Base-by-base conservation (phyloP, 2,113 vertebrate species). In the Tragulus kanchil region DNA sequence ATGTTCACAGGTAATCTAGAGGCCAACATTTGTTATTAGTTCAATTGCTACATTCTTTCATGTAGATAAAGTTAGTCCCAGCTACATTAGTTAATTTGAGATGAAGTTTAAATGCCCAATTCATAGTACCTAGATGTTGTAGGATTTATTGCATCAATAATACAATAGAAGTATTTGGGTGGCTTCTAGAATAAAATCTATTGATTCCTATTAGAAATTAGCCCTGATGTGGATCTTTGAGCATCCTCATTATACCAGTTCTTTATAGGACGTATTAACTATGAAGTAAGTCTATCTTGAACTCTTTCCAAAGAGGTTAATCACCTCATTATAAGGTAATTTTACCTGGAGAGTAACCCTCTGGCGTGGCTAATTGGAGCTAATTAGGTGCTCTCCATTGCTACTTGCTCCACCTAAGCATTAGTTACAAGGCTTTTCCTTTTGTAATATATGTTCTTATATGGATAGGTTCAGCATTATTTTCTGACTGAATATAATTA, bases 281-380 rank as follows among this genome's bases (percentile, higher is more conserved):
- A 54, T 83, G 89, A 93, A 84, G 36, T 93, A 71, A 69, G 67
- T 65, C 83, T 84, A 31, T 69, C 48, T 89, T 90, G 64, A 95
- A 88, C 86, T 96, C 83, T 96, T 95, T 91, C 67, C 83, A 93
- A 87, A 95, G 96, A 95, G 28, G 93, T 92, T 98, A 98, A 97
- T 98, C 73, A 85, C 89, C 89, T 97, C 94, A 96, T 96, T 98
- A 85, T 85, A 96, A 96, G 79, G 52, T 92, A 90, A 92, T 97
- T 89, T 96, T 94, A 89, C 87, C 92, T 93, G 79, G 75, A 75
- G 83, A 82, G 58, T 78, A 92, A 97, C 97, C 95, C 69, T 56
- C 19, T 69, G 86, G 36, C 82, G 84, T 95, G 69, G 89, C 89
- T 97, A 94, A 97, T 96, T 97, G 77, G 93, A 92, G 71, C 59